Evolutionary conservation across 2,113 vertebrate genomes (phyloP), one percentile per base, ranked within the genome.

Genomic region (Microtus ochrogaster): DNA sequence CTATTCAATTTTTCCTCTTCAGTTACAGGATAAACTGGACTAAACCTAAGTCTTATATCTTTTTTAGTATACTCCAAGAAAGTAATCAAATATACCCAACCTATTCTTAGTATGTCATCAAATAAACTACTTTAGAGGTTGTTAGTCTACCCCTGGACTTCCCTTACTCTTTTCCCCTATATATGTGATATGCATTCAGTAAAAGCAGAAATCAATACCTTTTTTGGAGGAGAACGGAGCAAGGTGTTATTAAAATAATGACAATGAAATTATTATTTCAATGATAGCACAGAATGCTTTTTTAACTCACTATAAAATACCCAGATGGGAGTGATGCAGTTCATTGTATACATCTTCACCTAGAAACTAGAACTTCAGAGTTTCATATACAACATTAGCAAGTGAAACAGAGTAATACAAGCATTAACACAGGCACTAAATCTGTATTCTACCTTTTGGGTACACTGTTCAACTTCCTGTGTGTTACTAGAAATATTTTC

Each of bases 11-110:
- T 94, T n/a, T 78, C 72, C 39, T 79, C 16, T 39, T 86, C 11
- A 78, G 33, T 86, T 73, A 82, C 49, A 65, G n/a, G 39, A 82
- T 90, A 94, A 90, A 90, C 39, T 93, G 19, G n/a, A 89, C 24
- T 63, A 72, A 78, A 78, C 12, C 19, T 36, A 61, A 65, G 55
- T 78, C 28, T 85, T 95, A 49, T 63, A 11, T n/a, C 19, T 44
- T 86, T 95, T 72, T 86, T 77, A 92, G 22, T 17, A 66, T 2
- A 73, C 36, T 81, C 41, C 28, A 88, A 30, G 33, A 66, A 10
- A 91, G 41, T 44, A 89, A 19, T 66, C 70, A 89, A 91, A 61
- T 85, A 11, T 36, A 61, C 77, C 9, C 68, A 30, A 70, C 28
- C 85, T 44, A 0, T 36, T 90, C 36, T 77, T 82, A 85, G 86